These are phyloP conservation scores for Hippopotamus amphibius DNA, from an alignment of 2,113 vertebrate species.

Conservation along the genomic window DNA sequence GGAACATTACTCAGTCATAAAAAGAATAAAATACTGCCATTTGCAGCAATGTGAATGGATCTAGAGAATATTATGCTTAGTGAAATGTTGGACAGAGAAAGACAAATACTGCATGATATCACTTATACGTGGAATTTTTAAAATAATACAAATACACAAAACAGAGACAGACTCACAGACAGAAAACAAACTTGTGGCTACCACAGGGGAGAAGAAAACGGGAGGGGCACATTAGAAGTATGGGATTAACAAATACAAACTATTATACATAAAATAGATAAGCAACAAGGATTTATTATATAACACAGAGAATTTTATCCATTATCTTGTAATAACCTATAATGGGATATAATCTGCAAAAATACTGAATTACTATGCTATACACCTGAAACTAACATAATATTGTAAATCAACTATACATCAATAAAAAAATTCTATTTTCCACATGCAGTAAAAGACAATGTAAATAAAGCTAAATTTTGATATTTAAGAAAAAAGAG, in stretches of 20 bases:
- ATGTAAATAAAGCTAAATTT: background rate
- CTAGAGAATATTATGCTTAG: background rate
- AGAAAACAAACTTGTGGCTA: background rate
- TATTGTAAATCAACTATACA: background rate
- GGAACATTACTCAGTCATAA: too few species aligned
- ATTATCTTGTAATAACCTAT: background rate
- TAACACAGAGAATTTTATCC: background rate
- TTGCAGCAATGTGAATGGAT: background rate
- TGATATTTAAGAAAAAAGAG: background rate
- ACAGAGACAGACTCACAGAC: background rate
- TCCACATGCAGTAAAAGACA: conserved; percentile 14
- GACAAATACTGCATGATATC: background rate
- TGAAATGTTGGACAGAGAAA: background rate
- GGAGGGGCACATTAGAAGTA: background rate
- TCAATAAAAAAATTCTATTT: conserved; percentile 35
- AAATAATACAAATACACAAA: background rate
- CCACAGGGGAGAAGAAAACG: background rate
- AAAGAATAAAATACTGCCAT: background rate
- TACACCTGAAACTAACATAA: background rate
- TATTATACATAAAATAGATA: background rate
- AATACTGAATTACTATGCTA: background rate
- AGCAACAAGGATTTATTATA: background rate
- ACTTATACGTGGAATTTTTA: background rate
- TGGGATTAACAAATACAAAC: background rate
- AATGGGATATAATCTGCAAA: background rate